A percentile compares a stretch with the other conserved stretches of the same genome.
Conservation (phyloP, 2,888 invertebrate species). For the Dioctria linearis region DNA sequence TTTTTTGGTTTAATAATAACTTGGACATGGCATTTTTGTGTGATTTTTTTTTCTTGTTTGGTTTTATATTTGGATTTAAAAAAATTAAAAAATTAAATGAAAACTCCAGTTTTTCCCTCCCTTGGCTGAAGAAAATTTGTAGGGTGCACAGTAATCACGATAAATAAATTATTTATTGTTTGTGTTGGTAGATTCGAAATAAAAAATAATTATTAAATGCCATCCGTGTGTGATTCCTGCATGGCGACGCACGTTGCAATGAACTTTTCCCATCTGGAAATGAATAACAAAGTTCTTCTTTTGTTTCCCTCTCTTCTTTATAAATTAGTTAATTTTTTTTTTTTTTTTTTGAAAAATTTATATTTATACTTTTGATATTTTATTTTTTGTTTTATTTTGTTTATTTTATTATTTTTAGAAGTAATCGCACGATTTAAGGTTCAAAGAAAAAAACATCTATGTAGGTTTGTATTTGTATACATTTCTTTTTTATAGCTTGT, state of each 20-base stretch:
- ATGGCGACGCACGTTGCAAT: conserved; percentile 18
- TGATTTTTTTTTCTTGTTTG: neutral
- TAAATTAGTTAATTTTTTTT: neutral
- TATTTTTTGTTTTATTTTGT: neutral
- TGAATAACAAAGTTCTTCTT: conserved; percentile 25
- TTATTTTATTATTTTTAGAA: conserved; percentile 58
- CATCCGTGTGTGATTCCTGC: no score
- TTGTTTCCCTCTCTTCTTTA: neutral
- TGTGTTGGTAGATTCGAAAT: no score
- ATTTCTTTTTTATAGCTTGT: conserved; percentile 55
- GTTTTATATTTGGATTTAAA: no score
- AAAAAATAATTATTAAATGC: no score
- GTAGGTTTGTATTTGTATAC: no score
- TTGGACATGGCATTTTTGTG: no score
- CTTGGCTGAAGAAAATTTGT: no score
- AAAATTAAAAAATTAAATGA: conserved; percentile 20
- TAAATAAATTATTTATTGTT: no score
- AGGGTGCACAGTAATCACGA: no score
- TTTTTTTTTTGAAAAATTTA: neutral
- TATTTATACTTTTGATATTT: no score
- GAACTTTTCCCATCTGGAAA: conserved; percentile 58
- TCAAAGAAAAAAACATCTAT: neutral
- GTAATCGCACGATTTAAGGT: conserved; percentile 62
- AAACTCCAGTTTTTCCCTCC: neutral
- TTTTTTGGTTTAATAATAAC: conserved; percentile 7